These are phyloP conservation scores for Prosopocoilus inquinatus DNA, from an alignment of 2,888 invertebrate species.

Conservation along the genomic window DNA sequence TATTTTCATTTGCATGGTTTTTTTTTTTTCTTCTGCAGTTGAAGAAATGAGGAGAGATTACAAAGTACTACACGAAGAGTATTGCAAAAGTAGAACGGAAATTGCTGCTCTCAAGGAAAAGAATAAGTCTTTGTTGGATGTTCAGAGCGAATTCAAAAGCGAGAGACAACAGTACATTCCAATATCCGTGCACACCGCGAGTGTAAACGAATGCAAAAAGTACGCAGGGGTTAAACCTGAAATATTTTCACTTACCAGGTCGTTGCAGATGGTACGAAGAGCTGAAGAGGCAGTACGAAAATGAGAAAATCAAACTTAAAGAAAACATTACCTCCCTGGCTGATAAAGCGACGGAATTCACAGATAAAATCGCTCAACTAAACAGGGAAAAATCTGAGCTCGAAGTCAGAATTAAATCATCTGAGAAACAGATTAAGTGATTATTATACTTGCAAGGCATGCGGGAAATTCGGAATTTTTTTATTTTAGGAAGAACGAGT, in stretches of 20 bases:
- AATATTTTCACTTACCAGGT: not conserved
- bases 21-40: constrained; percentile 49
- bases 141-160: constrained; percentile 55
- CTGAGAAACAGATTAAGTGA: constrained; percentile 55
- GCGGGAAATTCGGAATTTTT: too few relatives aligned
- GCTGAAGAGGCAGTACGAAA: constrained; percentile 68
- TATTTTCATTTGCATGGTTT: not conserved
- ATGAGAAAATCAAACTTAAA: constrained; percentile 62
- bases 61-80: constrained; percentile 63
- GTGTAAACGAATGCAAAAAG: constrained; percentile 73
- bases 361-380: constrained; percentile 52
- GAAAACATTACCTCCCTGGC: constrained; percentile 55
- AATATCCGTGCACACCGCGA: constrained; percentile 62
- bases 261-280: constrained; percentile 68
- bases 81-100: constrained; percentile 57
- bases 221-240: constrained; percentile 36
- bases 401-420: constrained; percentile 54
- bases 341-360: constrained; percentile 49
- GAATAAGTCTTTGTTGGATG: constrained; percentile 56
- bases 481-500: constrained; percentile 47
- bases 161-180: constrained; percentile 60
- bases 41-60: constrained; percentile 65
- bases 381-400: constrained; percentile 53
- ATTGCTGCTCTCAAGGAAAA: constrained; percentile 60
- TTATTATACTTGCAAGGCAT: too few relatives aligned